These are phyloP conservation scores for Drosophila albomicans DNA, from an alignment of 1,140 invertebrate species.

Conservation along the genomic window DNA sequence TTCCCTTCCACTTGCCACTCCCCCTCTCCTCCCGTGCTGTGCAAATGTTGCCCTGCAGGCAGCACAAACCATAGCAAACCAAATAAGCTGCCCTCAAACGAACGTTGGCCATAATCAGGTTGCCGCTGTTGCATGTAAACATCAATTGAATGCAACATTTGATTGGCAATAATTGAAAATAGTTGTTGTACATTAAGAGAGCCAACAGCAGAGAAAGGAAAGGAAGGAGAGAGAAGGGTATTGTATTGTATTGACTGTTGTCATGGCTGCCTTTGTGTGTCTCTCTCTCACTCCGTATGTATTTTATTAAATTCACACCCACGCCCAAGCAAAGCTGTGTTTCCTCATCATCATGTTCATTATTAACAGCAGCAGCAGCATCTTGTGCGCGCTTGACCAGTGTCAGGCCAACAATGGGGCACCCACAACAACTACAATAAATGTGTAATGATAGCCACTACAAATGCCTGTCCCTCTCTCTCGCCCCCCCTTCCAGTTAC, in stretches of 20 bases:
- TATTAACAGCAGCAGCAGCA: slow-evolving; percentile 43
- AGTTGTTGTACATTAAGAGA: slow-evolving; percentile 79
- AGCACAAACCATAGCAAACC: slow-evolving; percentile 31
- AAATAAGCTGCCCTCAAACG: slow-evolving; percentile 49
- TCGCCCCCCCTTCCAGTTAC: slow-evolving; percentile 23
- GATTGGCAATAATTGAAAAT: slow-evolving; percentile 85
- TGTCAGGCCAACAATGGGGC: slow-evolving; percentile 34
- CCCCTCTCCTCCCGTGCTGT: background rate
- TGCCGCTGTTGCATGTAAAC: slow-evolving; percentile 64
- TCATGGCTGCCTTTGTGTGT: slow-evolving; percentile 67
- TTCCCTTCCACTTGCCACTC: background rate
- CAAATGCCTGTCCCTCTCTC: slow-evolving; percentile 33
- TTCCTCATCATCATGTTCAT: slow-evolving; percentile 44
- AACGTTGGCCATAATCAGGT: slow-evolving; percentile 62
- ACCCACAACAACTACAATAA: slow-evolving; percentile 64
- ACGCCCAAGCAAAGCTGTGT: slow-evolving; percentile 49
- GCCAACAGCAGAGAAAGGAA: background rate
- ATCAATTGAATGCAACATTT: slow-evolving; percentile 84
- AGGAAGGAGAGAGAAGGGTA: background rate
- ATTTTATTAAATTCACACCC: slow-evolving; percentile 82
- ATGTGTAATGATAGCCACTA: slow-evolving; percentile 81
- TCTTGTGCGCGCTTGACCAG: slow-evolving; percentile 66
- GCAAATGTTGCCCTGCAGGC: slow-evolving; percentile 34
- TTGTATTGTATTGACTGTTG: slow-evolving; percentile 65
- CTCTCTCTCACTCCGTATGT: slow-evolving; percentile 27